Base-by-base conservation (phyloP, 1,140 invertebrate species). In the Leptoteleia sp. region DNA sequence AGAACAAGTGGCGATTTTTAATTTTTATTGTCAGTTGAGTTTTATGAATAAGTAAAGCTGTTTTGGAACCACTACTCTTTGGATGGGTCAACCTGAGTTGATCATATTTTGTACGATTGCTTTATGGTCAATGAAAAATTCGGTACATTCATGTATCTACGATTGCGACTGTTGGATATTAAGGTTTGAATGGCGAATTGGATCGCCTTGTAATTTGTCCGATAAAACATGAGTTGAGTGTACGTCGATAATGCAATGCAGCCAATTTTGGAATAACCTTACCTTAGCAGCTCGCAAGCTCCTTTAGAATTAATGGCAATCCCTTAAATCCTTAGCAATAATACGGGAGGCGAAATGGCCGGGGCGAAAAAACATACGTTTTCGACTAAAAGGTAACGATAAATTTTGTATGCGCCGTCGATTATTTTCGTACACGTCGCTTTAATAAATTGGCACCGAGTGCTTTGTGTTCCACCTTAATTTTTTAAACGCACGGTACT, bases 241-340 rank as follows among this genome's bases (percentile, higher is more conserved):
- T 45, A 45, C 55, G 40, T 55, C 37, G 40, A 59, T 59, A 45
- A 59, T 59, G 55, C 29, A 59, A 45, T 59, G 55, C 35, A 38
- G 29, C 40, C 31, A 59, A 59, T 45, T 45, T 59, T 59, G 55
- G 42, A 59, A 59, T 45, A 45, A 59, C 55, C 55, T 59, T 59
- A 59, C 55, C 55, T 59, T 9, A 35, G 17, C 29, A 59, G 40
- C 33, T 59, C 40, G 27, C 25, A 59, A 59, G 40, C 11, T 59
- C 55, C 55, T n/a, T 35, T 45, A 59, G 40, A 43, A 57, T 45
- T 59, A 59, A 59, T 31, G 29, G 29, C 22, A 59, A 45, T 45
- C 55, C 40, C 33, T 59, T 45, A 45, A 59, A 45, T 45, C 40
- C 40, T 45, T 43, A 42, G 38, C 8, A 55, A 55, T 55, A 42